Base-by-base conservation (phyloP, 2,888 invertebrate species). In the Stenodema calcarata region DNA sequence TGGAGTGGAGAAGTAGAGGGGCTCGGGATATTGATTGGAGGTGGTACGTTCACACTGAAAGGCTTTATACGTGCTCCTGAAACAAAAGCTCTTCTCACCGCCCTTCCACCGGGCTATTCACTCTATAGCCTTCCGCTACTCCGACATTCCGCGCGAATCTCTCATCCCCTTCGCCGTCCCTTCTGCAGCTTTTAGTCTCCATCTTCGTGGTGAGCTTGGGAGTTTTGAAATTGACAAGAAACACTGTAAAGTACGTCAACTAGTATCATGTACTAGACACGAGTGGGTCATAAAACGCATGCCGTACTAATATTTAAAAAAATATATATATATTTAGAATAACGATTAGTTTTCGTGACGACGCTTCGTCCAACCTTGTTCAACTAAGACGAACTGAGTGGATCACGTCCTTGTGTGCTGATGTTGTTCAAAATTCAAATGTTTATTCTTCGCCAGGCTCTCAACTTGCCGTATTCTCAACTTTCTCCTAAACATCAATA, bases 31-130 rank as follows among this genome's bases (percentile, higher is more conserved):
- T 62, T 62, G 62, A 62, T 62, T 62, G 27, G 62, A 62, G 62
- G 62, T 62, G 62, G 23, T 50, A 18, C 16, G 16, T 50, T 50
- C 50, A n/a, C 50, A 0, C 50, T 62, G 62, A 62, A 62, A 62
- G 62, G 62, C 62, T 62, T 62, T 62, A 62, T 62, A 62, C 62
- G 62, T 62, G 62, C 62, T 62, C 62, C 62, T 62, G 62, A 62
- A 62, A 62, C 62, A 62, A 62, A 62, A 62, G 62, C 62, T 23
- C 62, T 23, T 62, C 62, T 62, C 62, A 12, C 62, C 62, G 11
- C 62, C n/a, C 23, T 23, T 23, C 23, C 11, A 23, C 23, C 23
- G n/a, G 23, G 23, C 62, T 62, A 62, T 62, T 62, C 62, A 62
- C 62, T 62, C 62, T 62, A 62, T 62, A 18, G 62, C 62, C 62